Percentiles rank a stretch among this genome's conserved stretches.
Conservation (phyloP, 2,888 invertebrate species). For the Lottia gigantea region DNA sequence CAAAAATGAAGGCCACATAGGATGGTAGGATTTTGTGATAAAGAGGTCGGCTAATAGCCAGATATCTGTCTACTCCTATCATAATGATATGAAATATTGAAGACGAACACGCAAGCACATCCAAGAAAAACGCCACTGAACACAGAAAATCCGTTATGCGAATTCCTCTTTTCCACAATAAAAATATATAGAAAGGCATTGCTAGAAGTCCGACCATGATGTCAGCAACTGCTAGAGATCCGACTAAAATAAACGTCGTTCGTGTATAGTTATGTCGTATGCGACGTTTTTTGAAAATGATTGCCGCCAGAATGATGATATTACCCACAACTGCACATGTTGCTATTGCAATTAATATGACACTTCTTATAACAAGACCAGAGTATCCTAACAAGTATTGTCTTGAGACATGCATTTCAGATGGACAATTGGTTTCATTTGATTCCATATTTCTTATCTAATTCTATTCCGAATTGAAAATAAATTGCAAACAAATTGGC, state of each 20-base stretch:
- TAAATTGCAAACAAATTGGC: too few species aligned
- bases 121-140: conserved; percentile 43
- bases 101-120: conserved; percentile 54
- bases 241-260: conserved; percentile 36
- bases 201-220: conserved; percentile 49
- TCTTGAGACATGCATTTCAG: too few species aligned
- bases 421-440: too few species aligned
- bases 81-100: conserved; percentile 57
- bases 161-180: conserved; percentile 40
- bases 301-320: too few species aligned
- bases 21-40: conserved; percentile 48
- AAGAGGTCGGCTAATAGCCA: conserved; percentile 58
- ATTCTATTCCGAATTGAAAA: too few species aligned
- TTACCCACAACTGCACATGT: too few species aligned
- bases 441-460: too few species aligned
- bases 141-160: conserved; percentile 50
- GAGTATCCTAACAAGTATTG: too few species aligned
- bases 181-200: conserved; percentile 55
- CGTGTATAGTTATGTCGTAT: too few species aligned
- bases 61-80: conserved; percentile 53
- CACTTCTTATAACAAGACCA: too few species aligned
- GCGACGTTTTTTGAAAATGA: too few species aligned
- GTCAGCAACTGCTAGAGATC: conserved; percentile 53
- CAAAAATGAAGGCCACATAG: conserved; percentile 37
- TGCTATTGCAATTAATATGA: too few species aligned